Evolutionary conservation across 2,888 invertebrate species (phyloP).

Genomic region (Notodonta dromedarius): DNA sequence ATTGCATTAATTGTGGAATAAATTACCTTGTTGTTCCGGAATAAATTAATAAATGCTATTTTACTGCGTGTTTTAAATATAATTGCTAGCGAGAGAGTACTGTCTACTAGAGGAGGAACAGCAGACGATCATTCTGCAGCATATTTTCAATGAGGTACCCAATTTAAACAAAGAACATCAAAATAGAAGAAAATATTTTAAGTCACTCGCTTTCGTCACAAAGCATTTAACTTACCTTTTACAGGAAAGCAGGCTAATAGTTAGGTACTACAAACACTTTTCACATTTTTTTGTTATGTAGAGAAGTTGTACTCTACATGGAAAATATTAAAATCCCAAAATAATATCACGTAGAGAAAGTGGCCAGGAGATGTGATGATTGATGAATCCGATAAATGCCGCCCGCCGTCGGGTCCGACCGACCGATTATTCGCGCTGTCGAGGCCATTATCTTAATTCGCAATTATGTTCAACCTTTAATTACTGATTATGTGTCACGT

Average conservation of each 20-base stretch:
- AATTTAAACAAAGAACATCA: too few species aligned
- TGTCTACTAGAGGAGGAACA: too few species aligned
- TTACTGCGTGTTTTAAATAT: too few species aligned
- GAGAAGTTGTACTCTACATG: neutral
- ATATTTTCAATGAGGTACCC: too few species aligned
- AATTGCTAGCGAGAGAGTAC: too few species aligned
- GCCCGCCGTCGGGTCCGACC: slow-evolving; percentile 30
- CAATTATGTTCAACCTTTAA: slow-evolving; percentile 57
- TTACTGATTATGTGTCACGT: slow-evolving; percentile 34
- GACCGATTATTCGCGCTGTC: slow-evolving; percentile 39
- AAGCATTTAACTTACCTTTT: neutral
- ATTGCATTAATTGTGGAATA: neutral
- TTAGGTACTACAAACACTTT: neutral
- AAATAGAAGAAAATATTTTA: too few species aligned
- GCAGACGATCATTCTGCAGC: too few species aligned
- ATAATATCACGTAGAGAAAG: slow-evolving; percentile 26
- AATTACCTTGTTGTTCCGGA: neutral
- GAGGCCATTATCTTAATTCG: slow-evolving; percentile 51
- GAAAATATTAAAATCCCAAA: neutral
- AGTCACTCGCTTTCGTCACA: too few species aligned
- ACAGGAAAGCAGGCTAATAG: neutral
- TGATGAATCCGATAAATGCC: slow-evolving; percentile 43
- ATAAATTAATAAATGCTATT: neutral
- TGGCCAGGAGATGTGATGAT: slow-evolving; percentile 31
- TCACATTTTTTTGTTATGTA: neutral